phyloP scores from a whole-genome alignment of 2,888 invertebrate species.

The Hypomecis atomaria region DNA sequence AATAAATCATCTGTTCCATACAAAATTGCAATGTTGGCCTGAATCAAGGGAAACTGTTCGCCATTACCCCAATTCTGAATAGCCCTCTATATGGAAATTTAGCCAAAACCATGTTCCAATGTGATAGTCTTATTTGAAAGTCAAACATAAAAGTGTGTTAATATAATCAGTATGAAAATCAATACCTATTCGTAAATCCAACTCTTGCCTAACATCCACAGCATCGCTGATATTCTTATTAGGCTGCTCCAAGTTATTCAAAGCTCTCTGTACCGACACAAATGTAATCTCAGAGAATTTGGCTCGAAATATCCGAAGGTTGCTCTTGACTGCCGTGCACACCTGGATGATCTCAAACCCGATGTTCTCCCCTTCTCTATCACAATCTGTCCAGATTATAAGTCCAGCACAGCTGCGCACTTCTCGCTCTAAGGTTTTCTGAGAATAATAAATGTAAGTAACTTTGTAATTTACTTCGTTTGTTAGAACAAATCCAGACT shows the following conservation, averaged over 20 bases:
- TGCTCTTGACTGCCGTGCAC: constrained; percentile 91
- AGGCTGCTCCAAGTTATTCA: constrained; percentile 91
- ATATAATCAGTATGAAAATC: neutral
- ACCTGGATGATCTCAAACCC: constrained; percentile 98
- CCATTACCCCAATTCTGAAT: too few species aligned
- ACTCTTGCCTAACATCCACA: constrained; percentile 95
- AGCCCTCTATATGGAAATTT: too few species aligned
- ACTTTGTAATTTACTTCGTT: too few species aligned
- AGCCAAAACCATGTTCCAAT: too few species aligned
- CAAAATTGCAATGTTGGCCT: too few species aligned
- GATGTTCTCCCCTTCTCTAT: constrained; percentile 99
- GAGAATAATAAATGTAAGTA: constrained; percentile 48
- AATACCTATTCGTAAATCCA: constrained; percentile 95
- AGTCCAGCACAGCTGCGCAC: constrained; percentile 87
- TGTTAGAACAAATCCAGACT: too few species aligned
- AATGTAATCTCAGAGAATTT: constrained; percentile 99
- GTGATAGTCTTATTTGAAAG: too few species aligned
- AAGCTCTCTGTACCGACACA: constrained; percentile 91
- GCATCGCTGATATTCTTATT: constrained; percentile 94
- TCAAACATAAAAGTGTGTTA: too few species aligned
- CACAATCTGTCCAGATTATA: constrained; percentile 99
- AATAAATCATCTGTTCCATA: too few species aligned
- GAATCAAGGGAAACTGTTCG: too few species aligned
- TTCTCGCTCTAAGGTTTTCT: constrained; percentile 89
- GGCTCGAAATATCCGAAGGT: constrained; percentile 90